A percentile compares a stretch with the other conserved stretches of the same genome.
Conservation (phyloP, 2,888 invertebrate genomes). For the Flexamia atlantica region DNA sequence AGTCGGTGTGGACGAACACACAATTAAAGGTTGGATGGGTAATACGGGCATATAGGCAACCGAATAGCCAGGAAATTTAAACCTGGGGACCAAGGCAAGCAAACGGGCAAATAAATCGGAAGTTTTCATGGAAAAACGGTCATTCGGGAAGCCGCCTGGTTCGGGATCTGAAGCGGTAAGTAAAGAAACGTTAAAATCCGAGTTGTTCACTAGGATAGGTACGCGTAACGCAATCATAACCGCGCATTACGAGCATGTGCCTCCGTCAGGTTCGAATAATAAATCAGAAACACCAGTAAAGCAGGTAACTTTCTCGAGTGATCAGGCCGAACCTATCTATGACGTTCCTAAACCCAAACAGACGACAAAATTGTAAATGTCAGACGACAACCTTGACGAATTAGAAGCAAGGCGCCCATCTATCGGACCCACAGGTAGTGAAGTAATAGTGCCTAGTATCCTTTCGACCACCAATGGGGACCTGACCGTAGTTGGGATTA, state of each 20-base stretch:
- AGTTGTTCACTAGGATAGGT: slow-evolving; percentile 9
- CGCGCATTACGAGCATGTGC: slow-evolving; percentile 15
- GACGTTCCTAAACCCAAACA: neutral
- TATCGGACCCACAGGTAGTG: slow-evolving; percentile 1
- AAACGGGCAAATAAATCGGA: neutral
- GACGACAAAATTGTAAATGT: neutral
- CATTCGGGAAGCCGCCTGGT: neutral
- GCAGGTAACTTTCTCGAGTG: neutral
- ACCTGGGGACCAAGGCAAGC: neutral
- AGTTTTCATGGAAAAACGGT: slow-evolving; percentile 10
- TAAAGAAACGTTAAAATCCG: neutral
- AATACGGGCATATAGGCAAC: neutral
- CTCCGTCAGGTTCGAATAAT: too few species aligned
- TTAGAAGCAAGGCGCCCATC: neutral
- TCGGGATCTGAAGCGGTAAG: neutral
- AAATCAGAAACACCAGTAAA: neutral
- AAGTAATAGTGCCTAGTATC: neutral
- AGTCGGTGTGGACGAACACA: neutral
- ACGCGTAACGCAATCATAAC: slow-evolving; percentile 11
- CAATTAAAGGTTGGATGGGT: neutral
- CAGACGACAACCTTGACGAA: neutral
- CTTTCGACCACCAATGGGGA: slow-evolving; percentile 24
- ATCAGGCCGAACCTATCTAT: neutral
- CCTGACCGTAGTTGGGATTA: slow-evolving; percentile 31
- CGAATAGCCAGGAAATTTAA: too few species aligned